These are phyloP conservation scores for Tenthredo amoena DNA, from an alignment of 2,888 invertebrate genomes.

Conservation along the genomic window DNA sequence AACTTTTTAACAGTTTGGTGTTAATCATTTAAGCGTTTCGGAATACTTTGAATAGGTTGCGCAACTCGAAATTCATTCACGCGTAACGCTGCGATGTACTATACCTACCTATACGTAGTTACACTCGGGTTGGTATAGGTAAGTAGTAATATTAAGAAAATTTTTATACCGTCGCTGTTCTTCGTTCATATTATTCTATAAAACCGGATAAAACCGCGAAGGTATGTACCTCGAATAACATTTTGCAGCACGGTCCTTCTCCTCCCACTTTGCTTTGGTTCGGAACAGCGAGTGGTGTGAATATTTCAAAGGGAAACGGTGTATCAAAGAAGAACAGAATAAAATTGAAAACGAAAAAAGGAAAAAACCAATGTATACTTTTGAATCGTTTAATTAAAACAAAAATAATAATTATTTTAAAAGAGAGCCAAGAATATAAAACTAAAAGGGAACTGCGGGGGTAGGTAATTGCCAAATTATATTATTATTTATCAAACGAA, in stretches of 20 bases:
- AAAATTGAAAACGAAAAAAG: neutral
- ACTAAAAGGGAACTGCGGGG: neutral
- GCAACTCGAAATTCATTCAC: slow-evolving; percentile 5
- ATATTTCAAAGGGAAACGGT: neutral
- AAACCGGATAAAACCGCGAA: slow-evolving; percentile 4
- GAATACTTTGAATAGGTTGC: slow-evolving; percentile 17
- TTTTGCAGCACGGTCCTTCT: neutral
- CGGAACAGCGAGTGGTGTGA: slow-evolving; percentile 15
- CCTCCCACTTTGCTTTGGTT: neutral
- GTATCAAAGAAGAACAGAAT: neutral
- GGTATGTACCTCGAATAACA: neutral
- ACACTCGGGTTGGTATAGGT: too few relatives aligned
- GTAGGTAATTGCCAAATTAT: slow-evolving; percentile 25
- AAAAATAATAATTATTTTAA: neutral
- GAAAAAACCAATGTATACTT: neutral
- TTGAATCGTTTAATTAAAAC: neutral
- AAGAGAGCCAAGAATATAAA: slow-evolving; percentile 4
- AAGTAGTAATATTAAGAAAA: neutral
- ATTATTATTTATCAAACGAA: slow-evolving; percentile 17
- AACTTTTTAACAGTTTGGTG: slow-evolving; percentile 32
- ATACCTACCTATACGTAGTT: too few relatives aligned
- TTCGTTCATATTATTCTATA: neutral
- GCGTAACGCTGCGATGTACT: neutral
- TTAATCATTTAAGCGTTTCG: slow-evolving; percentile 12
- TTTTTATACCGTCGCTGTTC: neutral